Evolutionary conservation across 1,140 invertebrate genomes (phyloP).

Genomic region (Drosophila punjabiensis): DNA sequence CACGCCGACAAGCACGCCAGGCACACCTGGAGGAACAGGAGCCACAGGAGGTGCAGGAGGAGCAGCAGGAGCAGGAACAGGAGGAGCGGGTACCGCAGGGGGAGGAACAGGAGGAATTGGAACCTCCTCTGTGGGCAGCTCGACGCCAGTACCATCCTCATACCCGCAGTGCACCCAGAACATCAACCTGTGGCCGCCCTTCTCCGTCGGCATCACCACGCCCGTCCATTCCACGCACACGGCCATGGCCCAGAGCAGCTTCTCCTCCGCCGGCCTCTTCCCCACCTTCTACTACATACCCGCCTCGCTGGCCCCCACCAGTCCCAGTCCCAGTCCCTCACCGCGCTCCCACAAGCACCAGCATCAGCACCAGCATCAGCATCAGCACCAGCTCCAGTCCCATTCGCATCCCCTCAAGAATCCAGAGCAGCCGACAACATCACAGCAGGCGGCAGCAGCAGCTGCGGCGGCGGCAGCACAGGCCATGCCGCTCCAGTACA

Average conservation of each 20-base stretch:
- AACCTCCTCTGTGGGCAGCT: slow-evolving; percentile 14
- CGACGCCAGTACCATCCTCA: slow-evolving; percentile 16
- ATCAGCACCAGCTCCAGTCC: neutral
- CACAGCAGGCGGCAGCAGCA: slow-evolving; percentile 58
- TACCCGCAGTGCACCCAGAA: slow-evolving; percentile 56
- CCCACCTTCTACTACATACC: slow-evolving; percentile 88
- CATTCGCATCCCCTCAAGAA: slow-evolving; percentile 20
- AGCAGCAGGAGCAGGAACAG: neutral
- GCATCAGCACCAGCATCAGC: slow-evolving; percentile 1
- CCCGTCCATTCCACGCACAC: slow-evolving; percentile 78
- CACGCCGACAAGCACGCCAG: neutral
- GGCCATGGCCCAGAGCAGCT: slow-evolving; percentile 74
- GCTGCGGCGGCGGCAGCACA: slow-evolving; percentile 30
- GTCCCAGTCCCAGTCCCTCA: slow-evolving; percentile 3
- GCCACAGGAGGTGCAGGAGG: neutral
- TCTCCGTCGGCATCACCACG: slow-evolving; percentile 87
- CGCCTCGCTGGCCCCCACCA: slow-evolving; percentile 57
- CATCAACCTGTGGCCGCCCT: slow-evolving; percentile 88
- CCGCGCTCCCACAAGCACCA: slow-evolving; percentile 13
- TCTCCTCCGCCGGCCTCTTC: slow-evolving; percentile 71
- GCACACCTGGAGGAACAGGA: neutral
- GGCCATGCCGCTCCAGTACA: slow-evolving; percentile 85
- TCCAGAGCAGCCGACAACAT: slow-evolving; percentile 56
- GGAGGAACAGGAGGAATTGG: neutral
- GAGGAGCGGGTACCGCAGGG: neutral